phyloP scores from a whole-genome alignment of 2,888 invertebrate species.

The Melipona beecheii region DNA sequence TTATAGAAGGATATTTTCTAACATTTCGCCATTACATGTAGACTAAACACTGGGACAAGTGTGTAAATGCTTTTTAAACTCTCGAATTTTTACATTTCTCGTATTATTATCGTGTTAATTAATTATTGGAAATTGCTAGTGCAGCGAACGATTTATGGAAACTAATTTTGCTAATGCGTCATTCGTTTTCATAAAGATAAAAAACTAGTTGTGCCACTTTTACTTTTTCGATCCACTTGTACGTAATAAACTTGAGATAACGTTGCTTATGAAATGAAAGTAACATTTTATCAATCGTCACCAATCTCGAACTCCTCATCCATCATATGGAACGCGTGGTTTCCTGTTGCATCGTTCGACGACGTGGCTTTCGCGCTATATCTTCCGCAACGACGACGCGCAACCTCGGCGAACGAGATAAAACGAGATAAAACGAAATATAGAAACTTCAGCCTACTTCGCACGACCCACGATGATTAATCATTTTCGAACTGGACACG shows the following conservation, averaged over 20 bases:
- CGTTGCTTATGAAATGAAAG: neutral
- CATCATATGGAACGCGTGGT: slow-evolving; percentile 35
- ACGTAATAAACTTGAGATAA: neutral
- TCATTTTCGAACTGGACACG: neutral
- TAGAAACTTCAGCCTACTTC: slow-evolving; percentile 27
- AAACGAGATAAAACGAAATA: slow-evolving; percentile 33
- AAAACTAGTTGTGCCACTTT: too few species aligned
- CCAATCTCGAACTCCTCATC: slow-evolving; percentile 36
- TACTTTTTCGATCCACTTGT: too few species aligned
- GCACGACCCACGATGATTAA: slow-evolving; percentile 27
- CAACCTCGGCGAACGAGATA: slow-evolving; percentile 20
- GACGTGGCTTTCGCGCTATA: slow-evolving; percentile 21
- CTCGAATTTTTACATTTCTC: too few species aligned
- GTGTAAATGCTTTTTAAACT: too few species aligned
- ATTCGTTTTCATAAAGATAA: too few species aligned
- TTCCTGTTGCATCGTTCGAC: slow-evolving; percentile 25
- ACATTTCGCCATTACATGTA: too few species aligned
- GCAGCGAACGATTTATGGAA: too few species aligned
- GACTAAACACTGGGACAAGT: too few species aligned
- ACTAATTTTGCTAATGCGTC: too few species aligned
- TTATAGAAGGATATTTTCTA: too few species aligned
- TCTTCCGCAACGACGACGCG: slow-evolving; percentile 33
- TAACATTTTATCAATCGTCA: slow-evolving; percentile 40
- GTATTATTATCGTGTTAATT: too few species aligned
- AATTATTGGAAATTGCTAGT: too few species aligned